These are phyloP conservation scores for Sanderia malayensis DNA, from an alignment of 30 jellyfish, hydroid and myxozoan genomes.

Conservation along the genomic window DNA sequence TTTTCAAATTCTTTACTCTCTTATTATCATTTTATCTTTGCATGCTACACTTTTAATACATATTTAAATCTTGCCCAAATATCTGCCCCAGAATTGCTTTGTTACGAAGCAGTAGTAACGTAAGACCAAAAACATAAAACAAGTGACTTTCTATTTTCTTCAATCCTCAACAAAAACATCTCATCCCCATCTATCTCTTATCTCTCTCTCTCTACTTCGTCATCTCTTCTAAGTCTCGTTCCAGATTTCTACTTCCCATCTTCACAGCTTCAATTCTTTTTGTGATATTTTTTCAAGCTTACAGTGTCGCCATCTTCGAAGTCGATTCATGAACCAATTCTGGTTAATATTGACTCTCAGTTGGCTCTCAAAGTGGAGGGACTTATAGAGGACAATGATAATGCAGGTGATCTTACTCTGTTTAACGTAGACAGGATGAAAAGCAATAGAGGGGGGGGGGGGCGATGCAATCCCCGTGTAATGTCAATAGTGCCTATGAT, in stretches of 20 bases:
- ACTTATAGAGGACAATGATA: slow-evolving; percentile 44
- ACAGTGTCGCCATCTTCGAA: slow-evolving; percentile 75
- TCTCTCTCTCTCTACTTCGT: neutral
- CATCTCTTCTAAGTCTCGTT: neutral
- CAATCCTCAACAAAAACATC: no score
- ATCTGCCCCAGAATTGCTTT: neutral
- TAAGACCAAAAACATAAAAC: no score
- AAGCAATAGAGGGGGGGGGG: neutral
- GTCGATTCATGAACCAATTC: slow-evolving; percentile 47
- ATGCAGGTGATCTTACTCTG: slow-evolving; percentile 33
- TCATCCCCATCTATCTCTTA: no score
- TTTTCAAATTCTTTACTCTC: no score
- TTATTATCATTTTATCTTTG: no score
- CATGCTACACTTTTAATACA: neutral
- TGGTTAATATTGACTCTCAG: slow-evolving; percentile 51
- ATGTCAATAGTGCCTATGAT: neutral
- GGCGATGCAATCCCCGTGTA: neutral
- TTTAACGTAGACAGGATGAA: neutral
- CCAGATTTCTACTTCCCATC: neutral
- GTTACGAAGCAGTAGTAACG: neutral
- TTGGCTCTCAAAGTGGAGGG: slow-evolving; percentile 81
- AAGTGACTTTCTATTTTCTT: no score
- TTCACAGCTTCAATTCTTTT: neutral
- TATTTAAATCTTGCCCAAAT: neutral
- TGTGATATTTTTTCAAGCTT: slow-evolving; percentile 33